Evolutionary conservation across 2,888 invertebrate species (phyloP), one percentile per base, ranked within the genome.

Genomic region (Eupeodes luniger): DNA sequence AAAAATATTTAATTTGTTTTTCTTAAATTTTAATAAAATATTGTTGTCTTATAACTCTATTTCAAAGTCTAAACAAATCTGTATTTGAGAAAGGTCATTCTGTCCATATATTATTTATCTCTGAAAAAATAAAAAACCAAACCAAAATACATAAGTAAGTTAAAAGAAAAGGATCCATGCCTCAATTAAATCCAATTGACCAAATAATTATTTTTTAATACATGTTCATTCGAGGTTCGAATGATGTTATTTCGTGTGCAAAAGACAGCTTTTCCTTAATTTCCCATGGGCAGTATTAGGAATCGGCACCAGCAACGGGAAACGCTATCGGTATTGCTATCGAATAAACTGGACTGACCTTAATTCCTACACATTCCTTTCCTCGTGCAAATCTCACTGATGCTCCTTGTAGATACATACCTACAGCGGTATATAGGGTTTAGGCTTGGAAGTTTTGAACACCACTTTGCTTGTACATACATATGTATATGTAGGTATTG

Each of bases 131-230:
- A 10, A 14, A 49, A 2, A 19, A 19, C 1, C 27, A 27, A 27
- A 66, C n/a, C 9, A 67, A 34, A 67, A 49, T 7, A 19, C 27
- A 51, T 14, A 49, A 27, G 5, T 2, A 49, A 27, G 27, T 27
- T 27, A 49, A 66, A 9, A 67, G 14, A 9, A 6, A n/a, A 27
- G 51, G 10, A 61, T 74, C 14, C 67, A 74, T 62, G 81, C 62
- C 74, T 57, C 85, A 74, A 81, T 85, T 85, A 78, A 67, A 53
- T 47, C 47, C 78, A 81, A 78, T 78, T 72, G 81, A 75, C 77
- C 81, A 64, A 75, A 81, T 81, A 69, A 85, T 81, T 78, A 81
- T 85, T 85, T 85, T 69, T 61, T 67, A 74, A 78, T 81, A 78
- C 67, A 62, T 66, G 61, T 61, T 64, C 57, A 70, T 47, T 67